Base-by-base conservation (phyloP, 1,140 invertebrate species). In the Drosophila arizonae region DNA sequence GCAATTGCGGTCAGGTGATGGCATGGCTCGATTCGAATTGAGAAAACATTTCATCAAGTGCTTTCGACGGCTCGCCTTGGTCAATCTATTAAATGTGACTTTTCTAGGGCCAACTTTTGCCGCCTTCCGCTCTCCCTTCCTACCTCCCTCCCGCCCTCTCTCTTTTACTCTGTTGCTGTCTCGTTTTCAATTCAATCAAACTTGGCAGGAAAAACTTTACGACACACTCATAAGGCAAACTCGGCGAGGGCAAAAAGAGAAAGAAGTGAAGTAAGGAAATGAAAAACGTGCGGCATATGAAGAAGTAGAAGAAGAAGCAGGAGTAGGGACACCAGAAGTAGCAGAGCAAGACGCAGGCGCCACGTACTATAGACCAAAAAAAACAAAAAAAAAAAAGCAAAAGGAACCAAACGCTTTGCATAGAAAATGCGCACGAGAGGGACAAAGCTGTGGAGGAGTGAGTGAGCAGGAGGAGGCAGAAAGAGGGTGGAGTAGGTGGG, bases 371-470 rank as follows among this genome's bases (percentile, higher is more conserved):
- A 74, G 41, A 28, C 26, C 50, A 56, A 52, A 48, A 57, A 57
- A 2, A 28, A 28, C 0, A 28, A 4, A 28, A 4, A 28, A 3
- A 30, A 30, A 30, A 30, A 30, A 30, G 43, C 58, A 43, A 46
- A 52, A 63, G 63, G 61, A 68, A 68, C 58, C 51, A 30, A 76
- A 75, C 84, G 79, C 66, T 87, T 86, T 86, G 76, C 82, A 86
- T 79, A 77, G 82, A 70, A 79, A 86, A 86, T 87, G 75, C 78
- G 71, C 69, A 81, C 78, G 81, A 85, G 81, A 73, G 57, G 79
- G 63, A 79, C 46, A 70, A 21, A 50, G 26, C 11, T 24, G n/a
- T 17, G 28, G 0, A 28, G n/a, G 30, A 8, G 43, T 15, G 15
- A 11, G 43, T 17, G 43, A 2, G 51, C 1, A 15, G 60, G 2